Percentiles rank a stretch among this genome's conserved stretches.
Evolutionary conservation across 2,797 vertebrate species (phyloP).

Genomic region (Simalia tracyae): DNA sequence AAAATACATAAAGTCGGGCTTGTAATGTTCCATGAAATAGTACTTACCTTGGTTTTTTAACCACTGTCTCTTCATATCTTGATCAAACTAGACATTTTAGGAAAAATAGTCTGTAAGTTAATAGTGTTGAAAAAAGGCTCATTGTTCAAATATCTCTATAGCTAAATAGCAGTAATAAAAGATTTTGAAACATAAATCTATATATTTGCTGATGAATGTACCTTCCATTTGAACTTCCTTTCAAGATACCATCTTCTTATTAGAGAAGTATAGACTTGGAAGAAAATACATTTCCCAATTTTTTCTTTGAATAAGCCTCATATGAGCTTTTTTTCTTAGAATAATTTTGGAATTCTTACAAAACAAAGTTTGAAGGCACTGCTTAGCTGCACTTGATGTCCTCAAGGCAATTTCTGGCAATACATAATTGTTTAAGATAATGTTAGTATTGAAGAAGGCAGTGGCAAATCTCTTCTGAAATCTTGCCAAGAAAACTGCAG

Average conservation of each 20-base stretch:
- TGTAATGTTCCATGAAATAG: neutral
- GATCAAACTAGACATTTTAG: constrained; percentile 1
- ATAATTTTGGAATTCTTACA: neutral
- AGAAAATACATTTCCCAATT: neutral
- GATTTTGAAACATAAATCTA: neutral
- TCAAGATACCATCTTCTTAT: neutral
- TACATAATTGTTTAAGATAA: no score
- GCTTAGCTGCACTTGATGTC: no score
- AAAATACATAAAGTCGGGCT: constrained; percentile 17
- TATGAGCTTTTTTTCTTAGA: neutral
- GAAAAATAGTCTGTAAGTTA: neutral
- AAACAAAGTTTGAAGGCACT: no score
- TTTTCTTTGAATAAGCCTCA: no score
- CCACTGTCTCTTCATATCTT: constrained; percentile 23
- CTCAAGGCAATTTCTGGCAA: no score
- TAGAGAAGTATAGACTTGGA: neutral
- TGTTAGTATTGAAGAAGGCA: no score
- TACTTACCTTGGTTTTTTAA: constrained; percentile 5
- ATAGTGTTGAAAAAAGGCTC: neutral
- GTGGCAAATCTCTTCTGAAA: no score
- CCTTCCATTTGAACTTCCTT: neutral
- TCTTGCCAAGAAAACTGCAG: no score
- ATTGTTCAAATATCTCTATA: neutral
- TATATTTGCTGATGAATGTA: neutral
- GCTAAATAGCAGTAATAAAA: neutral